Evolutionary conservation across 2,113 vertebrate genomes (phyloP), one percentile per base, ranked within the genome.

Genomic region (Fukomys damarensis): DNA sequence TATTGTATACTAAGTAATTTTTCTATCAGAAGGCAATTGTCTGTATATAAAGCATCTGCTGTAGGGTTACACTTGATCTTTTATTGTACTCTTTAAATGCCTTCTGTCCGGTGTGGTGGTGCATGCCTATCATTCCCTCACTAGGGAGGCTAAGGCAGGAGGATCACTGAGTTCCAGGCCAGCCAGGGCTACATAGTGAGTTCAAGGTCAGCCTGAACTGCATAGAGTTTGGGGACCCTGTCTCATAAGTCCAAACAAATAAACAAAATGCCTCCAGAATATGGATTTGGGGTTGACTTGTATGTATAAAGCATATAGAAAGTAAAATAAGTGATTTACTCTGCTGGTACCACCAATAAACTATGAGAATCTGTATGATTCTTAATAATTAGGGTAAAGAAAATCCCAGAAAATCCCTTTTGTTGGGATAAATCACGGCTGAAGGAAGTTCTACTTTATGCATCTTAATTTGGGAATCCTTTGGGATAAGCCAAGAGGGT

Each of bases 321-420:
- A 92, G 65, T 58, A 86, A 82, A 35, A 63, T 63, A 91, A 88
- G 12, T 92, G 35, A 56, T 85, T 74, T 93, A 30, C 11, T 89
- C 5, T 72, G n/a, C 49, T 65, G 28, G 35, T 38, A 74, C 3
- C 5, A 38, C 49, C 38, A 79, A 56, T 86, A 74, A 61, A 63
- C 32, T 46, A 7, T 20, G 32, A 79, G 13, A 19, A 83, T 96
- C 43, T 58, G 13, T 79, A 49, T 70, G n/a, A 94, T 58, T 95
- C 61, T 65, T 76, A 81, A 95, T 26, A 70, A 3, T 85, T 66
- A 19, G 58, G 41, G 32, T 43, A 94, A 58, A n/a, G 74, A 82
- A 59, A 88, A 41, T 77, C 19, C 32, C n/a, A 92, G 56, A 63
- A n/a, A n/a, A n/a, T n/a, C n/a, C n/a, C 86, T 90, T 77, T 97